Evolutionary conservation across 1,140 invertebrate genomes (phyloP), one percentile per base, ranked within the genome.

Genomic region (Cataglyphis hispanica): DNA sequence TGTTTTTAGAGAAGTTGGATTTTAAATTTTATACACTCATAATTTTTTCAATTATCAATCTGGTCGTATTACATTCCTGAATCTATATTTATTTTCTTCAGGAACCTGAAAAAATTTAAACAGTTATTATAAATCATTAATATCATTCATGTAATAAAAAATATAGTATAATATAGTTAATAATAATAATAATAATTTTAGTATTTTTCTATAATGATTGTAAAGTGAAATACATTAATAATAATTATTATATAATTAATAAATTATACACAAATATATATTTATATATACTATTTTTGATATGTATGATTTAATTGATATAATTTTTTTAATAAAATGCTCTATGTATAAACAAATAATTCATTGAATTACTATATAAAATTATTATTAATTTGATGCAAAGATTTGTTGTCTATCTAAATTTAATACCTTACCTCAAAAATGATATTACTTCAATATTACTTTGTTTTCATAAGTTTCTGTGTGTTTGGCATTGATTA

Each of bases 71-170:
- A 87, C n/a, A 66, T 89, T 70, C 74, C 69, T 75, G 56, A 80
- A 78, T 90, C 70, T 90, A 84, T 58, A 70, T 80, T 84, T 61
- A 43, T 77, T 34, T 84, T n/a, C 74, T 64, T 58, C 85, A 69
- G n/a, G 6, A 50, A 87, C 84, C 88, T 90, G 74, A 34, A 72
- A 90, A 84, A 86, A 75, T 86, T 60, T 27, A 88, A 10, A 70
- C 61, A 22, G n/a, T 77, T 64, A 67, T 56, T 11, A 58, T 60
- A 43, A 77, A 43, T 85, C 13, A 22, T 40, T 69, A 31, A 22
- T 53, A 77, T 72, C 13, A 60, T 81, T 70, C 64, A 43, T 69
- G 46, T 22, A 50, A 34, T 76, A 69, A 72, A 76, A 67, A 40
- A 58, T 84, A 40, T 10, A 86, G 37, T 53, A 60, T 16, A 22